Percentiles rank a stretch among this genome's conserved stretches.
Conservation (phyloP, 2,113 vertebrate species). For the Cyrtonyx montezumae region DNA sequence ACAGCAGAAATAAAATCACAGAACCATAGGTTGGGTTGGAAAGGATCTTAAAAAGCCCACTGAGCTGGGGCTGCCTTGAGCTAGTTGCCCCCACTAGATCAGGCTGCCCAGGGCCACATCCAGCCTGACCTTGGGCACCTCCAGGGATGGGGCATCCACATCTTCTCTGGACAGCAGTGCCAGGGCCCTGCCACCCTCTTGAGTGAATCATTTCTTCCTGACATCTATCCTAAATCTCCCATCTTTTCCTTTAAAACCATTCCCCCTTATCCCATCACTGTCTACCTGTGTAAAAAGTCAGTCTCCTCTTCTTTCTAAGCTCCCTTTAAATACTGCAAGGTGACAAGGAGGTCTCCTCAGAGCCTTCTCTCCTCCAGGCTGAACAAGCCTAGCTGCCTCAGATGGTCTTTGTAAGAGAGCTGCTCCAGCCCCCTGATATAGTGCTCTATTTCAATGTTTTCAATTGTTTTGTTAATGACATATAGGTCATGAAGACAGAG, state of each 20-base stretch:
- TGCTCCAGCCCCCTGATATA: no score
- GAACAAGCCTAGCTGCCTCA: no score
- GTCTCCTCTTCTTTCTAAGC: no score
- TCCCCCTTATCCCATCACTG: no score
- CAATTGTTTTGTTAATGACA: not conserved
- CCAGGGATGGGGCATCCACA: no score
- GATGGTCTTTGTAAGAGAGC: no score
- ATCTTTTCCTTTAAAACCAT: no score
- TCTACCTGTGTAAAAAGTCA: no score
- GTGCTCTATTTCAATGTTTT: not conserved
- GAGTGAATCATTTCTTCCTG: not conserved
- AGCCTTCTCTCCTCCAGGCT: no score
- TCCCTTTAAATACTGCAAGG: no score
- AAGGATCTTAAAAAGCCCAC: not conserved
- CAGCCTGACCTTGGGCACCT: not conserved
- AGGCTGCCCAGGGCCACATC: no score
- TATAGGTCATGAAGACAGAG: fast-evolving
- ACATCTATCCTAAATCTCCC: not conserved
- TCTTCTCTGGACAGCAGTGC: not conserved
- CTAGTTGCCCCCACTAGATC: not conserved
- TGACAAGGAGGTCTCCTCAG: no score
- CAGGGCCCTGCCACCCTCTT: not conserved
- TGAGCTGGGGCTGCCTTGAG: not conserved
- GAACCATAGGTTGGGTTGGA: not conserved
- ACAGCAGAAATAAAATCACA: not conserved